Conservation (phyloP, 2,797 vertebrate species). For the Lepus oiostolus region DNA sequence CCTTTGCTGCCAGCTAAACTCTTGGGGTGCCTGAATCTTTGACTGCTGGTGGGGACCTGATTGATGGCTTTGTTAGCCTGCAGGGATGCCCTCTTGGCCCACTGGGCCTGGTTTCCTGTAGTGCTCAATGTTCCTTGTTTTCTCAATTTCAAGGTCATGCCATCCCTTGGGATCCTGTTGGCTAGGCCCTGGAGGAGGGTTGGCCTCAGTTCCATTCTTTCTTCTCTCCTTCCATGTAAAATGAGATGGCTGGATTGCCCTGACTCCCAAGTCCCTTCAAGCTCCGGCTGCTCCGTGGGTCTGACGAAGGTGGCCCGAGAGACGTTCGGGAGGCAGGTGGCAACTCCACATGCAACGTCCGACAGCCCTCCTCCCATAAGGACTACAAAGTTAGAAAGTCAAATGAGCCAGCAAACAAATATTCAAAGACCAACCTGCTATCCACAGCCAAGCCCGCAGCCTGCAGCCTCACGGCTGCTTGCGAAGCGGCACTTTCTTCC, state of each 20-base stretch:
- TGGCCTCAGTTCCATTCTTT: neutral
- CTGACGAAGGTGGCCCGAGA: neutral
- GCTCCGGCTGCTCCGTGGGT: neutral
- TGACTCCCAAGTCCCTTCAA: neutral
- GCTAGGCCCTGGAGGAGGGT: neutral
- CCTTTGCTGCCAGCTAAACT: neutral
- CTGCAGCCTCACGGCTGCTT: neutral
- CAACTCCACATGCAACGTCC: neutral
- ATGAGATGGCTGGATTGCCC: neutral
- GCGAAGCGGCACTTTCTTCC: conserved; percentile 61
- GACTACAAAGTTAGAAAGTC: neutral
- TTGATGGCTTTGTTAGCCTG: neutral
- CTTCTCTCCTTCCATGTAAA: neutral
- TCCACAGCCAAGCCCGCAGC: neutral
- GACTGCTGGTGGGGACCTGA: neutral
- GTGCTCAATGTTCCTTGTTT: neutral
- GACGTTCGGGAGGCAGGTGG: neutral
- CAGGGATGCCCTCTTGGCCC: neutral
- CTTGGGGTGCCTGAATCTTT: neutral
- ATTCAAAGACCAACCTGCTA: conserved; percentile 56
- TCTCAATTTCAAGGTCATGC: conserved; percentile 21
- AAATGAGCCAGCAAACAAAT: neutral
- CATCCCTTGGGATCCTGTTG: neutral
- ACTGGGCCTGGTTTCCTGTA: neutral
- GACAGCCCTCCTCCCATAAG: conserved; percentile 17